These are phyloP conservation scores for Fabriciana adippe DNA, from an alignment of 2,888 invertebrate genomes.

Conservation along the genomic window DNA sequence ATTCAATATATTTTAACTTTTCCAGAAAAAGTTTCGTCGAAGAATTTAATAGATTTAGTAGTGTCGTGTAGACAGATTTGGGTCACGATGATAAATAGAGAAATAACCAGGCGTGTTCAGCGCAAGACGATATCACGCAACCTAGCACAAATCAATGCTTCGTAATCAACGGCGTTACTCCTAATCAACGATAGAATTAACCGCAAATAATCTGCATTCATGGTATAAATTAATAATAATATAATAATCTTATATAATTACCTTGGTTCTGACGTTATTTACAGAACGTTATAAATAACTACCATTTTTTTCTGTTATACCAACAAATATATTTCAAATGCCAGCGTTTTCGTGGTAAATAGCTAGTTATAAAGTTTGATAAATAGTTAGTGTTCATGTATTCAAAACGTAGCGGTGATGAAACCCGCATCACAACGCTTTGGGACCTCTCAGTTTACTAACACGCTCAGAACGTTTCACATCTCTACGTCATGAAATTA, in stretches of 20 bases:
- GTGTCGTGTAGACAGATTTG: constrained; percentile 38
- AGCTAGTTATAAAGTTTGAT: background rate
- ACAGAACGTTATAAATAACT: background rate
- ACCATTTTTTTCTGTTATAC: background rate
- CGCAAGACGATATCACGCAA: constrained; percentile 42
- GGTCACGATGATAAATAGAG: constrained; percentile 44
- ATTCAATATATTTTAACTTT: no score
- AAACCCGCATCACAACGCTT: constrained; percentile 40
- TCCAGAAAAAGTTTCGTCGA: background rate
- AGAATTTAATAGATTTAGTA: constrained; percentile 21
- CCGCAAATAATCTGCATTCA: background rate
- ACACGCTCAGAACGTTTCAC: constrained; percentile 40
- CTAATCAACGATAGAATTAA: constrained; percentile 9
- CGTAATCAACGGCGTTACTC: constrained; percentile 17
- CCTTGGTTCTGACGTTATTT: no score
- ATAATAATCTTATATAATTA: no score
- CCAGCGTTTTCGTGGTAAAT: background rate
- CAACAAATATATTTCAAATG: background rate
- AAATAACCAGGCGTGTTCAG: constrained; percentile 37
- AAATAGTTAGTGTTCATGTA: constrained; percentile 27
- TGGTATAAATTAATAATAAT: background rate
- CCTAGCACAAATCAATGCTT: constrained; percentile 31
- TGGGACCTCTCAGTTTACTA: constrained; percentile 35
- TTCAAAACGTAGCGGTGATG: constrained; percentile 31
- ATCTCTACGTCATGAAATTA: constrained; percentile 39